Base-by-base conservation (phyloP, 2,888 invertebrate genomes). In the Drosophila acutilabella region DNA sequence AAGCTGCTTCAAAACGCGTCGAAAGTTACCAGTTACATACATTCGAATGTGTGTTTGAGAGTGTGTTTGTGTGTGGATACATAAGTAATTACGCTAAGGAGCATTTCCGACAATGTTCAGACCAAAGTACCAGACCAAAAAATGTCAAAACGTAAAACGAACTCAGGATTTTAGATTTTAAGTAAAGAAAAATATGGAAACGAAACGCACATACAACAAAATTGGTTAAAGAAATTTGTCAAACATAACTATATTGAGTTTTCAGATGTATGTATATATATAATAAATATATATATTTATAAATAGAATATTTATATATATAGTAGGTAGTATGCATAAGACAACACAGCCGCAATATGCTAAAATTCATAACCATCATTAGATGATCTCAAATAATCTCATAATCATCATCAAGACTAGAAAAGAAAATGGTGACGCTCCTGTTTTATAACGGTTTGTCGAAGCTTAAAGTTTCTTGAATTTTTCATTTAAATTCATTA, bases 291-390 rank as follows among this genome's bases (percentile, higher is more conserved):
- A 68, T 74, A 69, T 65, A 53, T 61, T 50, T 67, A 42, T 67
- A 60, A 71, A 68, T 60, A 57, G 73, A 69, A 23, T 62, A 62
- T 72, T 20, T 54, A 50, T 40, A 42, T 50, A 58, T 50, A 59
- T 56, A 66, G 74, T 76, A 71, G 70, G 74, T 87, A 81, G 72
- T 88, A 83, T 83, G 83, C 83, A 88, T 87, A 81, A 89, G 83
- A 83, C 82, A 83, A 83, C 89, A 89, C 83, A 83, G 89, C 89
- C 85, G 89, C 83, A 83, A 83, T 89, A 83, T 89, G 83, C 83
- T 83, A 89, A 83, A 83, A 74, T 68, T 88, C 82, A 88, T 85
- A 88, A 88, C 64, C 75, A 81, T 82, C 75, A 87, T 80, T 64
- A 40, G 40, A 40, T 40, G 40, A 40, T 50, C 50, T 68, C 53